Evolutionary conservation across 1,140 invertebrate genomes (phyloP), one percentile per base, ranked within the genome.

Genomic region (Carposina sasakii): DNA sequence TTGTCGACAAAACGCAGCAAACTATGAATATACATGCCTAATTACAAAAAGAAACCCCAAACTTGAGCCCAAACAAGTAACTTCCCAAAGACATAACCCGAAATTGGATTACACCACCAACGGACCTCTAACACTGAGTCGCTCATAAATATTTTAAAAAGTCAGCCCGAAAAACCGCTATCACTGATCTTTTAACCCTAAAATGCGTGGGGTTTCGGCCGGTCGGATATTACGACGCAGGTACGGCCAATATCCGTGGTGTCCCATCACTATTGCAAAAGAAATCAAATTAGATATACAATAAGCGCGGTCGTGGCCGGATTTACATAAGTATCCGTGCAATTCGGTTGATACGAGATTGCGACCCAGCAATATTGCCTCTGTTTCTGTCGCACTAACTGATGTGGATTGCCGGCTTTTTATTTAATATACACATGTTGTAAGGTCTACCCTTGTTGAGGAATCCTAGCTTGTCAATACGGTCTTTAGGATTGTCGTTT

Each of bases 91-190:
- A 71, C 75, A 81, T 82, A 82, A 82, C 72, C 67, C 62, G 71
- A 81, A 83, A 83, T 83, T 83, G 78, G 78, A 83, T 83, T 75
- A 79, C 71, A 57, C 65, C 43, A 67, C 60, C 66, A 71, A 75
- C 66, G 64, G 65, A 62, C 61, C 66, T 73, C 55, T 66, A 64
- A 59, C 60, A 62, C 49, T 59, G 63, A 62, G 64, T 83, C 72
- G 75, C 66, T 81, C 74, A 76, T 83, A 83, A 83, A 81, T 83
- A 83, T 81, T 83, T 81, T 73, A 83, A 83, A 82, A 71, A 73
- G 60, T 54, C 49, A 55, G 58, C 61, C 24, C 48, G 52, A 52
- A 58, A 69, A 68, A 70, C 65, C 66, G 49, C 60, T 76, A 76
- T 72, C 73, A 63, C 47, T 69, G 69, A 73, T 65, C 69, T 67